Conservation (phyloP, 2,888 invertebrate genomes). For the Unio pictorum region DNA sequence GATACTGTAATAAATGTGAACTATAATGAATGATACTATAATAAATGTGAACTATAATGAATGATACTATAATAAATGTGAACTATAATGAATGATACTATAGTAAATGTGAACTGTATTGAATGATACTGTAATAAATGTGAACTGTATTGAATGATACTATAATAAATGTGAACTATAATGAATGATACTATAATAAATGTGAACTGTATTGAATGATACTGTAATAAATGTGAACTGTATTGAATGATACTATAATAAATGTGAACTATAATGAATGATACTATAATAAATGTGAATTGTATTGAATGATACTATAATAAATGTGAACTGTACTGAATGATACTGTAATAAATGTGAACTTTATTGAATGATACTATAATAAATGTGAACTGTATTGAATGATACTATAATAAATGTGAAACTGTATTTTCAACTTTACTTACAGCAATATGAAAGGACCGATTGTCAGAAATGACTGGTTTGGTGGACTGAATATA, state of each 20-base stretch:
- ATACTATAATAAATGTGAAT: background rate
- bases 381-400: background rate
- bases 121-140: background rate
- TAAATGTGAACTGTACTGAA: background rate
- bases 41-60: background rate
- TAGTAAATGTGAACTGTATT: background rate
- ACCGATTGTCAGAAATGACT: constrained; percentile 51
- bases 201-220: too few species aligned
- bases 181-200: background rate
- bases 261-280: background rate
- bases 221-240: background rate
- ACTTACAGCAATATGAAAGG: constrained; percentile 60
- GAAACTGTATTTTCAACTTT: constrained; percentile 1
- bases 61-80: background rate
- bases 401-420: background rate
- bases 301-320: background rate
- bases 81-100: background rate
- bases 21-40: background rate
- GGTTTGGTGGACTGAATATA: constrained; percentile 64
- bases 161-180: background rate
- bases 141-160: background rate
- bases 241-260: background rate
- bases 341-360: background rate
- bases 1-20: background rate
- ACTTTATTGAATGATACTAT: background rate